Evolutionary conservation across 1,140 invertebrate species (phyloP).

Genomic region (Conopomorpha cramerella): DNA sequence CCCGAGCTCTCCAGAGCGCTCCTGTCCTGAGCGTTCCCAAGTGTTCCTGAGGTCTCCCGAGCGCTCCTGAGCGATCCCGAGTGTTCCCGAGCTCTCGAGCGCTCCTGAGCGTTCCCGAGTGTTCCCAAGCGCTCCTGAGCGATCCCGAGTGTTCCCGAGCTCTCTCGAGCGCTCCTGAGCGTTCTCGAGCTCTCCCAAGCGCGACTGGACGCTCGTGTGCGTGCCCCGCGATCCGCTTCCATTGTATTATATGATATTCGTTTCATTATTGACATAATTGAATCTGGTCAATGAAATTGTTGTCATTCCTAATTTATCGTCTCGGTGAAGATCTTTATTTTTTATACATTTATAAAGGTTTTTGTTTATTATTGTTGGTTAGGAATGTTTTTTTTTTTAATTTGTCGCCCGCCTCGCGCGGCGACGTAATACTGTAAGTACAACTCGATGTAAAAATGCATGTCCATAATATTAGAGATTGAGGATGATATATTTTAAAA

Average conservation of each 20-base stretch:
- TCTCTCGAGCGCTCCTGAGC: too few species aligned
- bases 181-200: too few species aligned
- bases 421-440: constrained; percentile 43
- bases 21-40: too few species aligned
- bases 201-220: not conserved
- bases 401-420: constrained; percentile 43
- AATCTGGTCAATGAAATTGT: constrained; percentile 15
- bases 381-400: constrained; percentile 19
- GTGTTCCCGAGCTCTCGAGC: too few species aligned
- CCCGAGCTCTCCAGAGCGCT: too few species aligned
- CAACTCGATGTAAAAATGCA: constrained; percentile 42
- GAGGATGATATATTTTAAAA: constrained; percentile 35
- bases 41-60: too few species aligned
- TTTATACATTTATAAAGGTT: constrained; percentile 49
- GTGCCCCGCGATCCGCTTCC: not conserved
- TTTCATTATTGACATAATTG: too few species aligned
- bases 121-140: too few species aligned
- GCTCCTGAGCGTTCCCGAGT: too few species aligned
- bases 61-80: too few species aligned
- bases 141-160: too few species aligned
- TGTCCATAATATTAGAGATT: constrained; percentile 47
- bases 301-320: constrained; percentile 38
- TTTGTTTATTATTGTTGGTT: constrained; percentile 17
- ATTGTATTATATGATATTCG: too few species aligned
- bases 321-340: constrained; percentile 55